Conservation (phyloP, 2,797 vertebrate genomes). For the Alfaro cultratus region DNA sequence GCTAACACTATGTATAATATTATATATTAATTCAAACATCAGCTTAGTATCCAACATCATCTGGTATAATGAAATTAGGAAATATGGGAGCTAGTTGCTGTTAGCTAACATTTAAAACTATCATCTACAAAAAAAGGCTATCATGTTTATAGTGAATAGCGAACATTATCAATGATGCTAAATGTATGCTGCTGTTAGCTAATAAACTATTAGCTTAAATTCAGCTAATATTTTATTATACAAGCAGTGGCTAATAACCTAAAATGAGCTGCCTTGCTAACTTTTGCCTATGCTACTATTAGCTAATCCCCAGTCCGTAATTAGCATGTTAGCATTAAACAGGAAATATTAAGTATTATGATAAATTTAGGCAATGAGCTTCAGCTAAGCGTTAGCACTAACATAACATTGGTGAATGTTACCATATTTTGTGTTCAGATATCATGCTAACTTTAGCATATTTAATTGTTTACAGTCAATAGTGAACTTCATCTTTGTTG, state of each 20-base stretch:
- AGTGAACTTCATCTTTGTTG: background rate
- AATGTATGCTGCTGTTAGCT: too few species aligned
- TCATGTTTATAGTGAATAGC: too few species aligned
- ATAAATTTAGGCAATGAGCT: background rate
- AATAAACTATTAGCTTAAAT: too few species aligned
- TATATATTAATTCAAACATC: background rate
- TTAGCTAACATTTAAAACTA: too few species aligned
- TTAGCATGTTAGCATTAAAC: background rate
- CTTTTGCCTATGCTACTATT: background rate
- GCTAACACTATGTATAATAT: background rate
- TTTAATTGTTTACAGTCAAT: background rate
- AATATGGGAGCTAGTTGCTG: background rate
- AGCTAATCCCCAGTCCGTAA: background rate
- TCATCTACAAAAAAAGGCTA: too few species aligned
- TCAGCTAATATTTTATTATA: background rate
- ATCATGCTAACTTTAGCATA: background rate
- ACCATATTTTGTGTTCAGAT: background rate
- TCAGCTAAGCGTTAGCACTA: background rate
- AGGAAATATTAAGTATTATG: background rate
- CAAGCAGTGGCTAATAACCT: background rate
- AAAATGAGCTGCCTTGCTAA: background rate
- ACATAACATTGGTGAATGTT: background rate
- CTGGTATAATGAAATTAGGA: background rate
- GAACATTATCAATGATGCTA: too few species aligned
- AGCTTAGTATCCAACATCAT: background rate